phyloP scores from a whole-genome alignment of 2,113 vertebrate genomes.

The Austrofundulus limnaeus region DNA sequence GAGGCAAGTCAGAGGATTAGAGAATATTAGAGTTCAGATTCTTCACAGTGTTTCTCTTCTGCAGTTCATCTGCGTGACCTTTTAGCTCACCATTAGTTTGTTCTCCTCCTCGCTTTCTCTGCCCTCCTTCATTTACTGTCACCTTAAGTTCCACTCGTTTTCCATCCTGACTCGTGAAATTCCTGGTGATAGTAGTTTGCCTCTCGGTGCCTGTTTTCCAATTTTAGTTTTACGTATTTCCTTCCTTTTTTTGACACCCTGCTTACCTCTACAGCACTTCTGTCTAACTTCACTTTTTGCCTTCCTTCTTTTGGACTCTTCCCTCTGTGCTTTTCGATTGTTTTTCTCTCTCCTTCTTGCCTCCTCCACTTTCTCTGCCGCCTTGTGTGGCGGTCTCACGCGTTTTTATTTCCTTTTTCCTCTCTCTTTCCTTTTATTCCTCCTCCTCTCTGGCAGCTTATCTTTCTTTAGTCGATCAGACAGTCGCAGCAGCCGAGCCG shows the following conservation, averaged over 20 bases:
- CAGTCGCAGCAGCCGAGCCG: constrained; percentile 69
- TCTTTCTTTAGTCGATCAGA: constrained; percentile 55
- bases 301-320: constrained; percentile 1
- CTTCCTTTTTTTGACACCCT: neutral
- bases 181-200: constrained; percentile 8
- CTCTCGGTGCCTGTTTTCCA: neutral
- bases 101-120: neutral
- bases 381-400: neutral
- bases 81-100: neutral
- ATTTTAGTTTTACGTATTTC: constrained; percentile 8
- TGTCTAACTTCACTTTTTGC: neutral
- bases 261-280: neutral
- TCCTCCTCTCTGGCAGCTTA: constrained; percentile 34
- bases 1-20: neutral
- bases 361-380: neutral
- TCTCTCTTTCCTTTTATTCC: constrained; percentile 23
- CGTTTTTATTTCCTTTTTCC: neutral
- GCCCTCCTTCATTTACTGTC: neutral
- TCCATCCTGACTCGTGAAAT: constrained; percentile 23
- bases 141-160: neutral
- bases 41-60: constrained; percentile 18
- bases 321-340: neutral
- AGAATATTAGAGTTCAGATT: neutral
- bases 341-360: constrained; percentile 2
- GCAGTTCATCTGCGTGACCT: neutral